A percentile compares a stretch with the other conserved stretches of the same genome.
These are phyloP conservation scores for Eclectus roratus DNA, from an alignment of 2,113 vertebrate genomes.

Conservation along the genomic window DNA sequence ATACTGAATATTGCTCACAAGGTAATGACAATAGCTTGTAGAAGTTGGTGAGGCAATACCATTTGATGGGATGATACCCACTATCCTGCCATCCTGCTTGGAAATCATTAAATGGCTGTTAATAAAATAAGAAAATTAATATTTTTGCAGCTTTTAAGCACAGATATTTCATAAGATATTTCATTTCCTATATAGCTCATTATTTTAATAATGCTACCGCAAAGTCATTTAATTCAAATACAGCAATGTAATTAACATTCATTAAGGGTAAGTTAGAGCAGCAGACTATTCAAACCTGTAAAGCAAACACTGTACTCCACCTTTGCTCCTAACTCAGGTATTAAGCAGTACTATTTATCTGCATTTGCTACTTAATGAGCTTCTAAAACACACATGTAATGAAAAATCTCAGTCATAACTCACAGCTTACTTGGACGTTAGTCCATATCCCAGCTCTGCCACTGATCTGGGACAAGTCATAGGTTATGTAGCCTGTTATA, in stretches of 20 bases:
- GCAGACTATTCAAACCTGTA: neutral
- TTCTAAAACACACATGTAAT: neutral
- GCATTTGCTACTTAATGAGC: neutral
- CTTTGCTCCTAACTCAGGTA: neutral
- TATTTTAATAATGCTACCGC: neutral
- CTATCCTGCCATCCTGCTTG: neutral
- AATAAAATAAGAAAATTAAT: neutral
- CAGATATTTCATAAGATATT: neutral
- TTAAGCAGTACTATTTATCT: neutral
- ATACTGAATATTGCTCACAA: neutral
- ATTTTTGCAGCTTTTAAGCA: neutral
- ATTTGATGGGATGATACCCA: neutral
- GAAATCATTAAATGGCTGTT: neutral
- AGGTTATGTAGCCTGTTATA: neutral
- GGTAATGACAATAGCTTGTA: neutral
- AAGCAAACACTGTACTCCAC: neutral
- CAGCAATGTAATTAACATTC: neutral
- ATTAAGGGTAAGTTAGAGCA: neutral
- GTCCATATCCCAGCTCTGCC: neutral
- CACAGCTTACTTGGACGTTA: neutral
- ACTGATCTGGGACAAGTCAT: neutral
- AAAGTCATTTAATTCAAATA: neutral
- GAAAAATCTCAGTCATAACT: neutral
- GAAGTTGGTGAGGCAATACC: neutral
- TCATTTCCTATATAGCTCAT: neutral